A percentile compares a stretch with the other conserved stretches of the same genome.
phyloP scores from a whole-genome alignment of 2,797 vertebrate genomes.

The Galagoides demidoff region DNA sequence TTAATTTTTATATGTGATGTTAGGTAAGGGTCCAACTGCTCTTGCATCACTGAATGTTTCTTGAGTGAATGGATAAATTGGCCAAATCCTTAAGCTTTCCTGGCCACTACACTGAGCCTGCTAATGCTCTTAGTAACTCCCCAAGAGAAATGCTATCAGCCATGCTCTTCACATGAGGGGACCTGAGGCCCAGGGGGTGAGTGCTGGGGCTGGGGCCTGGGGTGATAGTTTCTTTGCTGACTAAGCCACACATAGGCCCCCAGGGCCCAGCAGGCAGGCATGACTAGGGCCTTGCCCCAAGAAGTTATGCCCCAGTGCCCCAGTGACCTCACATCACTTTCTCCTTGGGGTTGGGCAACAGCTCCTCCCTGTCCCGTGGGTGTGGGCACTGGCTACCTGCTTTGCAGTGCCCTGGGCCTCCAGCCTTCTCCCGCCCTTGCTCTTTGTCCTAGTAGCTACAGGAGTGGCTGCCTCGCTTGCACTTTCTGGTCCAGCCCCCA shows the following conservation, averaged over 20 bases:
- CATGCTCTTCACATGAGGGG: neutral
- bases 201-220: neutral
- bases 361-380: neutral
- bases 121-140: neutral
- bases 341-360: constrained; percentile 31
- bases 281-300: neutral
- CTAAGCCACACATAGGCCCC: neutral
- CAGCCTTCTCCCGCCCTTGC: neutral
- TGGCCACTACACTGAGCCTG: neutral
- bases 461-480: constrained; percentile 12
- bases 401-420: neutral
- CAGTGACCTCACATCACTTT: constrained; percentile 60
- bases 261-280: neutral
- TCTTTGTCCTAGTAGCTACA: constrained; percentile 64
- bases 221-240: neutral
- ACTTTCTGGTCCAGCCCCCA: neutral
- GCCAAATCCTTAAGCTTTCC: neutral
- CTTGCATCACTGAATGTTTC: neutral
- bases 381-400: neutral
- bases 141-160: neutral
- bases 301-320: constrained; percentile 43
- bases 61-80: neutral
- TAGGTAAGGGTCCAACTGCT: neutral
- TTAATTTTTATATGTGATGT: neutral
- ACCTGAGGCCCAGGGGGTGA: neutral